Conservation (phyloP, 1,140 invertebrate genomes). For the Lepidurus packardi region DNA sequence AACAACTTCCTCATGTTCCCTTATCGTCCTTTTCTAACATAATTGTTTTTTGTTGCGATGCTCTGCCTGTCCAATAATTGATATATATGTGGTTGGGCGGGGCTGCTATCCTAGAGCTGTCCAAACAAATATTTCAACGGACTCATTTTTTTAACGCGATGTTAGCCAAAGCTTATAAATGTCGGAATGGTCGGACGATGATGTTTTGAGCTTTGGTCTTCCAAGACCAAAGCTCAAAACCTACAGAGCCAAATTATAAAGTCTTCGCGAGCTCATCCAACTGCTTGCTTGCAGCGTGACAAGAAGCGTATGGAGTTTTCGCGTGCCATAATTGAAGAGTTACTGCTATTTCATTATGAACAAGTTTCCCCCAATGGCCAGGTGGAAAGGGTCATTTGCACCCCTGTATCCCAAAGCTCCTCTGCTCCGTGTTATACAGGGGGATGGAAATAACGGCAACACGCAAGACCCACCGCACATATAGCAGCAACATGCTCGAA, state of each 20-base stretch:
- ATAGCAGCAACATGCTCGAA: not conserved
- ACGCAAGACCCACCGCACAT: slow-evolving; percentile 6
- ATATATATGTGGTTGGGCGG: slow-evolving; percentile 9
- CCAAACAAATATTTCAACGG: slow-evolving; percentile 13
- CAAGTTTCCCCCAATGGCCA: not conserved
- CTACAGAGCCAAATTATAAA: not conserved
- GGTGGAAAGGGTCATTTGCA: not conserved
- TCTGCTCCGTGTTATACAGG: not conserved
- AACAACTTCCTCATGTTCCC: slow-evolving; percentile 5
- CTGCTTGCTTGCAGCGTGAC: not conserved
- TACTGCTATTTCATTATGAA: not conserved
- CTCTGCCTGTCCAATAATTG: not conserved
- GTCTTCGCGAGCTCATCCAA: not conserved
- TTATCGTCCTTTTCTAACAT: not conserved
- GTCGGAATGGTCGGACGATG: not conserved
- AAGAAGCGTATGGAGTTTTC: not conserved
- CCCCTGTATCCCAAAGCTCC: not conserved
- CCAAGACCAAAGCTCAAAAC: not conserved
- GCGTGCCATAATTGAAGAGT: not conserved
- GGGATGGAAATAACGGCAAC: not conserved
- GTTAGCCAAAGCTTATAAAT: slow-evolving; percentile 1
- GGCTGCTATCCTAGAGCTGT: not conserved
- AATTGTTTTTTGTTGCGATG: not conserved
- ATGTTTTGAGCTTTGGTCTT: too few species aligned
- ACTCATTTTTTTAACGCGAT: not conserved